Evolutionary conservation across 1,140 invertebrate species (phyloP), one percentile per base, ranked within the genome.

Genomic region (Spodoptera frugiperda): DNA sequence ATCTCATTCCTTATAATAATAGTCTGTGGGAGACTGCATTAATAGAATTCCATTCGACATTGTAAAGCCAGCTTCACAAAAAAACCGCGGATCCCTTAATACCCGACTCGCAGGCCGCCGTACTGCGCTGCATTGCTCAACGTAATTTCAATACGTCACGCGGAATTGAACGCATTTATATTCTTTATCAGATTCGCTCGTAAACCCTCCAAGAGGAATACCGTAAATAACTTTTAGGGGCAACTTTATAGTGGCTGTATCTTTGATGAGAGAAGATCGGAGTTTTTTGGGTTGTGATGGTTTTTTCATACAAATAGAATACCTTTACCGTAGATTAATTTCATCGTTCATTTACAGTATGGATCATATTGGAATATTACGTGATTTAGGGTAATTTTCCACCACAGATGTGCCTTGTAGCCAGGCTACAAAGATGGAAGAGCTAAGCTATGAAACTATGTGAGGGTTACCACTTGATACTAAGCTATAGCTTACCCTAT

Each of bases 121-220:
- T 57, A 12, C n/a, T 57, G 21, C 30, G 21, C 54, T 57, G 54
- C 54, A 57, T 25, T 57, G 54, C 54, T 57, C 21, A 30, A 30
- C 54, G 21, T 25, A 25, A 57, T 57, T 30, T 57, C 54, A 57
- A 57, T 57, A 57, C 54, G 54, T 57, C 21, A 57, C 11, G 54
- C 21, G 54, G 54, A 30, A 57, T 30, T 25, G 54, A 57, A 57
- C 54, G 54, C 54, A 57, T 57, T 57, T 30, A 57, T 57, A 57
- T 57, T 21, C 54, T 30, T 57, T 57, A 57, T 57, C 54, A 57
- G 54, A 57, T 57, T 57, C 11, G 11, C 21, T 57, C 54, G 21
- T 30, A 57, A 57, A 57, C 21, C 54, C 21, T 57, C 17, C 0
- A 10, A 30, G 21, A 57, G 53, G 17, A 21, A 11, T n/a, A 54